Conservation (phyloP, 2,888 invertebrate genomes). For the Rhagophthalmus giganteus region DNA sequence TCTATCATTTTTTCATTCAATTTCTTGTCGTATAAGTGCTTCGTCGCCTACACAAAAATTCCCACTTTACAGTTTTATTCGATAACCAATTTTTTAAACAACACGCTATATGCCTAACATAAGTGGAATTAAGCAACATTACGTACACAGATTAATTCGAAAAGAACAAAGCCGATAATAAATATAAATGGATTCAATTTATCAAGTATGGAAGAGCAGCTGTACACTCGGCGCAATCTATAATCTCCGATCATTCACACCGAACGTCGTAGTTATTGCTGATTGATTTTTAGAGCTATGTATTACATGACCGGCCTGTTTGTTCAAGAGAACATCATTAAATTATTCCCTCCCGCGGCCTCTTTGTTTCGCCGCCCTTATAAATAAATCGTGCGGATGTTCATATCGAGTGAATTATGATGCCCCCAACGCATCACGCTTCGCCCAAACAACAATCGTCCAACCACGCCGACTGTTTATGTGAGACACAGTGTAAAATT, state of each 20-base stretch:
- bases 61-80: too few species aligned
- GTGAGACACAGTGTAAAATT: not conserved
- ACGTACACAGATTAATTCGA: not conserved
- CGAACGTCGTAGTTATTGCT: slow-evolving; percentile 47
- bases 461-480: slow-evolving; percentile 2
- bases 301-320: slow-evolving; percentile 53
- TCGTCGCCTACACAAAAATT: too few species aligned
- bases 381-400: slow-evolving; percentile 43
- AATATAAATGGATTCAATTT: slow-evolving; percentile 12
- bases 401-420: slow-evolving; percentile 48
- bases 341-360: slow-evolving; percentile 53
- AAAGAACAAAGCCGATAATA: slow-evolving; percentile 5
- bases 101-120: too few species aligned
- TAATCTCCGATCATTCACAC: slow-evolving; percentile 33
- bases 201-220: slow-evolving; percentile 31
- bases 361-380: slow-evolving; percentile 46
- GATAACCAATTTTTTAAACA: too few species aligned
- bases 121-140: too few species aligned
- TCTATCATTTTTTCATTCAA: too few species aligned
- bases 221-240: slow-evolving; percentile 37
- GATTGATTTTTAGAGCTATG: slow-evolving; percentile 53
- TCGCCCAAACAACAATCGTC: slow-evolving; percentile 13
- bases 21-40: too few species aligned
- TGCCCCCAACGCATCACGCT: slow-evolving; percentile 36
- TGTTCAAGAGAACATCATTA: slow-evolving; percentile 51